Conservation (phyloP, 2,888 invertebrate species). For the Pecten maximus region DNA sequence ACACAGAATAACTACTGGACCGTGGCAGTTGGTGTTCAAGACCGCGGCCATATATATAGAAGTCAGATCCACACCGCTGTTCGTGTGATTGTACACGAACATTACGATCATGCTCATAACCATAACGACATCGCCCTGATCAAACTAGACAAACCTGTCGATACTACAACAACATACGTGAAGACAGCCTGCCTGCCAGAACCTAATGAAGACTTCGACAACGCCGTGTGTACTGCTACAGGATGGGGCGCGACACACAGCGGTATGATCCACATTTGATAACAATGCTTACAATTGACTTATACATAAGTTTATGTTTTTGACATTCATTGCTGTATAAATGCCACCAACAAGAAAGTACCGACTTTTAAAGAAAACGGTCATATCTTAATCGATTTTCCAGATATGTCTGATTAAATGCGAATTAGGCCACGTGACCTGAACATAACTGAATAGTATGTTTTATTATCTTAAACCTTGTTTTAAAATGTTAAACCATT, state of each 20-base stretch:
- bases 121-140: constrained; percentile 71
- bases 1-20: constrained; percentile 61
- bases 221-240: constrained; percentile 63
- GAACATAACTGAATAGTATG: too few species aligned
- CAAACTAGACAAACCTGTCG: constrained; percentile 64
- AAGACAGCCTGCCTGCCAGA: constrained; percentile 62
- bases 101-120: constrained; percentile 59
- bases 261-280: constrained; percentile 54
- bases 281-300: too few species aligned
- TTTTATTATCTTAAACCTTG: too few species aligned
- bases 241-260: constrained; percentile 67
- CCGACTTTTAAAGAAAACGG: too few species aligned
- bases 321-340: too few species aligned
- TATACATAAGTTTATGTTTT: too few species aligned
- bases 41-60: constrained; percentile 57
- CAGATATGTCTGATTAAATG: too few species aligned
- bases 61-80: constrained; percentile 61
- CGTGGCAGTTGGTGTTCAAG: constrained; percentile 65
- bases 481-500: too few species aligned
- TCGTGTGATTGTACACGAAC: constrained; percentile 60
- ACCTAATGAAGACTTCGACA: constrained; percentile 52
- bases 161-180: constrained; percentile 54
- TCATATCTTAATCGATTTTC: too few species aligned
- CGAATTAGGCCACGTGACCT: too few species aligned
- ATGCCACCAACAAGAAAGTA: too few species aligned